Percentiles rank a stretch among this genome's conserved stretches.
phyloP scores from a whole-genome alignment of 2,888 invertebrate species.

The Allacma fusca region DNA sequence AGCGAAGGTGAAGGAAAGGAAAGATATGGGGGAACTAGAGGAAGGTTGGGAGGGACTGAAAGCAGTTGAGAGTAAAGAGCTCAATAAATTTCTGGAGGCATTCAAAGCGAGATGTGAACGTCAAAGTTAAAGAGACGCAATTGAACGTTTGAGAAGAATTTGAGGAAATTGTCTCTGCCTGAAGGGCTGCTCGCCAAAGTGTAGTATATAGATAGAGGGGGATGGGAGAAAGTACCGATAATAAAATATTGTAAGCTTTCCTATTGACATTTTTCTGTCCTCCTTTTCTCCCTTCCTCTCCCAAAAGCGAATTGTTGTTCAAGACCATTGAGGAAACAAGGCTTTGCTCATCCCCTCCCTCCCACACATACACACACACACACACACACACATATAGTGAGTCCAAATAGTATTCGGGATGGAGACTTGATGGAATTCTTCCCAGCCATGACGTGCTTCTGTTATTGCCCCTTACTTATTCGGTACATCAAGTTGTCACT shows the following conservation, averaged over 20 bases:
- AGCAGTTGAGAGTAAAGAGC: constrained; percentile 16
- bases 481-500: no score
- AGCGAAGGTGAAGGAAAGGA: background rate
- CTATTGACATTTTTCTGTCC: constrained; percentile 24
- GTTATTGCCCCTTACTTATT: no score
- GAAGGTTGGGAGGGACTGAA: background rate
- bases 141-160: constrained; percentile 41
- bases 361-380: no score
- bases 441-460: no score
- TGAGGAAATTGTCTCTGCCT: constrained; percentile 49
- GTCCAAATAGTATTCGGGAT: no score
- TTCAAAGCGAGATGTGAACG: constrained; percentile 22
- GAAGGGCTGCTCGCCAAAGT: constrained; percentile 6
- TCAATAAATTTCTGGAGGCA: constrained; percentile 29
- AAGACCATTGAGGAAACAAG: no score
- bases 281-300: constrained; percentile 27
- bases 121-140: constrained; percentile 32
- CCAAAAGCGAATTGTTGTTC: background rate
- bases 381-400: no score
- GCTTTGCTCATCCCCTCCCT: no score
- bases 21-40: background rate
- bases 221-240: constrained; percentile 30
- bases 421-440: no score
- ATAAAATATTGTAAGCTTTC: constrained; percentile 23
- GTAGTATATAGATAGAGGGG: background rate